Evolutionary conservation across 2,113 vertebrate species (phyloP), one percentile per base, ranked within the genome.

Genomic region (Centropus bengalensis): DNA sequence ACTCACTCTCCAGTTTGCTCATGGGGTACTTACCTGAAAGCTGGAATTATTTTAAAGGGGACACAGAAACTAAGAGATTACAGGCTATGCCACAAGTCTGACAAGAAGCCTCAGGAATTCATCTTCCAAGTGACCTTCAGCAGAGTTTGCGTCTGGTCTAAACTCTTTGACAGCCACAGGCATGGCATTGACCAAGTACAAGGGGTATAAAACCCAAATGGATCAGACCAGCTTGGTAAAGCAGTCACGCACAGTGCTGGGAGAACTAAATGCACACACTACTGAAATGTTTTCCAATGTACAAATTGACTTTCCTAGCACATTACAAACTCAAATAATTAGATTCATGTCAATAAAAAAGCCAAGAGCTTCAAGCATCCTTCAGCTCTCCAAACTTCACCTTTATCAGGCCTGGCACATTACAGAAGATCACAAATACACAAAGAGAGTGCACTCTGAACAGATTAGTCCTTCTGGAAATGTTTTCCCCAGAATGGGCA

Each of bases 201-300:
- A 56, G 78, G 24, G 16, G 32, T 79, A 14, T 66, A 67, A 89
- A 92, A 66, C 24, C 59, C 71, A 80, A 55, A 63, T 6, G 45
- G 47, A 59, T 56, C 70, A 82, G 63, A 73, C 10, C 55, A 77
- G n/a, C 26, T 58, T 33, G n/a, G 27, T 63, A 59, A 71, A 91
- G 75, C 0, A 0, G 32, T 47, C 28, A 19, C 1, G 5, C 23
- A 40, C 21, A 8, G 36, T 49, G 45, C 88, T 51, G 55, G 16
- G 16, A 76, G 45, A 38, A 10, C 21, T 19, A 36, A n/a, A 12
- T 22, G 18, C 4, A 1, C 5, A 6, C 4, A 5, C 6, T 71
- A 32, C 54, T 79, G 47, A 82, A 79, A 40, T 38, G 11, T 12
- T 91, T 82, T 82, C 47, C 51, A 58, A 9, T 71, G 22, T 21